These are phyloP conservation scores for Meloidogyne chitwoodi DNA, from an alignment of 1,140 invertebrate species.

Conservation along the genomic window DNA sequence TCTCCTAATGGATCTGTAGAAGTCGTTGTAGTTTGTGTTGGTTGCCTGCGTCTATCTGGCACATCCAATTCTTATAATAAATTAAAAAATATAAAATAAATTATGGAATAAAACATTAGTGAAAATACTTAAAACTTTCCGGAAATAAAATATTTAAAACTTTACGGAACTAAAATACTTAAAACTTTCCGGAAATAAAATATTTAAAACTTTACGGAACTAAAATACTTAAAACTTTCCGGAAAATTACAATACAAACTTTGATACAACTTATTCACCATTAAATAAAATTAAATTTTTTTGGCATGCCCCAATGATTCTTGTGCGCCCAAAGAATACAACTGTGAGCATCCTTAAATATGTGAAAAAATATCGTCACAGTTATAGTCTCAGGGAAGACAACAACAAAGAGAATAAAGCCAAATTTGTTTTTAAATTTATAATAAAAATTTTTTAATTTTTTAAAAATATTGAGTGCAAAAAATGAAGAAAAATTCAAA, in stretches of 20 bases:
- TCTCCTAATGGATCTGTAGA: background rate
- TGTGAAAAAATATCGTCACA: slow-evolving; percentile 22
- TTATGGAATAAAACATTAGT: background rate
- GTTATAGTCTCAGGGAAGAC: slow-evolving; percentile 39
- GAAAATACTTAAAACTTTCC: background rate
- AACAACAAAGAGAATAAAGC: background rate
- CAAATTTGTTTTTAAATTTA: background rate
- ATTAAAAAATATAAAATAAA: background rate
- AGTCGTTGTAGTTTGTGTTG: background rate
- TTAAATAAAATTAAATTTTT: background rate
- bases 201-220: background rate
- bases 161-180: background rate
- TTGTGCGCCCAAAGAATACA: slow-evolving; percentile 43
- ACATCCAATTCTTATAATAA: background rate
- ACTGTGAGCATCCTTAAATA: slow-evolving; percentile 25
- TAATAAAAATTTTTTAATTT: background rate
- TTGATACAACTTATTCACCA: too few species aligned
- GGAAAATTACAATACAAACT: background rate
- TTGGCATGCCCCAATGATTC: background rate
- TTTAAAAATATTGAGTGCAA: background rate
- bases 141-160: background rate
- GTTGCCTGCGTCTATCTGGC: background rate
- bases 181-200: background rate
- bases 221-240: background rate
- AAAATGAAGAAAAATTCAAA: background rate